Percentiles rank a stretch among this genome's conserved stretches.
Conservation (phyloP, 2,888 invertebrate species). For the Monochamus alternatus region DNA sequence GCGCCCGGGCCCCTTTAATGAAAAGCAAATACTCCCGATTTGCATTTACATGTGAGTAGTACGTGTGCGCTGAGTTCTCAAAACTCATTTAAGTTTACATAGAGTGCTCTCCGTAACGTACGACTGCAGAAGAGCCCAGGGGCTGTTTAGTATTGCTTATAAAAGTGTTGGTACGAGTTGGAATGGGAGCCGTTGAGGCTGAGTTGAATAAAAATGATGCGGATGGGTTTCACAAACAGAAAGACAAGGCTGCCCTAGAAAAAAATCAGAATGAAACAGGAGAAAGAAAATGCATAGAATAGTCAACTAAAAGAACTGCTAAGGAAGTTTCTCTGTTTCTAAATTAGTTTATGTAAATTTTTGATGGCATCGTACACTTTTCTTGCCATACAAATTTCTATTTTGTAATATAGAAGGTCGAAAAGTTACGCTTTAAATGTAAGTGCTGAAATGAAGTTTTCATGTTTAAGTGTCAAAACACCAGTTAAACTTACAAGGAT, state of each 20-base stretch:
- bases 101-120: neutral
- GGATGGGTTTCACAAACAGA: neutral
- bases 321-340: too few relatives aligned
- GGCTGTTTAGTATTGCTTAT: neutral
- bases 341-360: too few relatives aligned
- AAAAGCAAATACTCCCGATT: conserved; percentile 20
- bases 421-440: too few relatives aligned
- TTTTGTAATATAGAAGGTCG: too few relatives aligned
- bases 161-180: neutral
- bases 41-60: conserved; percentile 10
- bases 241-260: neutral
- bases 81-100: conserved; percentile 16
- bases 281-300: too few relatives aligned
- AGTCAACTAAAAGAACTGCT: too few relatives aligned
- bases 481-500: too few relatives aligned
- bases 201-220: neutral
- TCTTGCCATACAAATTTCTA: too few relatives aligned
- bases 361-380: too few relatives aligned
- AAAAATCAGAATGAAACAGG: too few relatives aligned
- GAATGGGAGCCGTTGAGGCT: neutral
- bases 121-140: neutral
- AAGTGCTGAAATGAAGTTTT: too few relatives aligned
- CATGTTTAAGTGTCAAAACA: too few relatives aligned
- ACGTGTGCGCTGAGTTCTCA: neutral
- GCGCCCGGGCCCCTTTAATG: conserved; percentile 1